A percentile compares a stretch with the other conserved stretches of the same genome.
These are phyloP conservation scores for Itoplectis maculator DNA, from an alignment of 2,888 invertebrate genomes.

Conservation along the genomic window DNA sequence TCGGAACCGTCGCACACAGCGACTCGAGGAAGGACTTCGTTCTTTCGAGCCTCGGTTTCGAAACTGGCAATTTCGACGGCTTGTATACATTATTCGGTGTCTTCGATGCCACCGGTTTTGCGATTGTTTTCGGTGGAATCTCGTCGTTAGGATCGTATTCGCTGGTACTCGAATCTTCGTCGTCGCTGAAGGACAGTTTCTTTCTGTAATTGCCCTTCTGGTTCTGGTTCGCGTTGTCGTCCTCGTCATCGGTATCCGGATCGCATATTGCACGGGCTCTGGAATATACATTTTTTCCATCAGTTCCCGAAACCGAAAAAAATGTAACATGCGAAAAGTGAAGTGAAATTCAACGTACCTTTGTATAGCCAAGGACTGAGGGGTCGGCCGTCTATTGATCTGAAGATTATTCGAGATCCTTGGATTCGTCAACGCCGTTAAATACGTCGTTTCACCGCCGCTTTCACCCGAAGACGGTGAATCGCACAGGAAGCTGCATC, in stretches of 20 bases:
- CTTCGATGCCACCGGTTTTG: constrained; percentile 56
- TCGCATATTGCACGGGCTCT: constrained; percentile 78
- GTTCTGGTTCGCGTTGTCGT: too few relatives aligned
- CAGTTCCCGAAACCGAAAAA: not conserved
- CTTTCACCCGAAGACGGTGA: constrained; percentile 74
- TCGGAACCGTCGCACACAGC: constrained; percentile 86
- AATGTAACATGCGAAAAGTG: too few relatives aligned
- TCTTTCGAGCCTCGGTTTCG: constrained; percentile 88
- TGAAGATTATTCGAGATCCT: constrained; percentile 49
- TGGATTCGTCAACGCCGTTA: constrained; percentile 80
- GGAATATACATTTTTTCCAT: constrained; percentile 11
- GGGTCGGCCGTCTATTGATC: constrained; percentile 42
- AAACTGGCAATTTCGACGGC: constrained; percentile 90
- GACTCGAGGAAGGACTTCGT: constrained; percentile 76
- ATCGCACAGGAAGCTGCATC: constrained; percentile 79
- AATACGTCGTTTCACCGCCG: constrained; percentile 77
- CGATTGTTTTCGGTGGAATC: constrained; percentile 74
- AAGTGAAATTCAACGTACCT: constrained; percentile 66
- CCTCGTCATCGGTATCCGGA: constrained; percentile 76
- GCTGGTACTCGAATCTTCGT: constrained; percentile 79
- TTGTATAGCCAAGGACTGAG: constrained; percentile 60
- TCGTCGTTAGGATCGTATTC: constrained; percentile 82
- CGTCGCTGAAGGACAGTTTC: constrained; percentile 76
- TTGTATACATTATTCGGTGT: constrained; percentile 12
- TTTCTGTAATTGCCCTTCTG: constrained; percentile 63